Conservation (phyloP, 2,113 vertebrate genomes). For the Crotalus viridis region DNA sequence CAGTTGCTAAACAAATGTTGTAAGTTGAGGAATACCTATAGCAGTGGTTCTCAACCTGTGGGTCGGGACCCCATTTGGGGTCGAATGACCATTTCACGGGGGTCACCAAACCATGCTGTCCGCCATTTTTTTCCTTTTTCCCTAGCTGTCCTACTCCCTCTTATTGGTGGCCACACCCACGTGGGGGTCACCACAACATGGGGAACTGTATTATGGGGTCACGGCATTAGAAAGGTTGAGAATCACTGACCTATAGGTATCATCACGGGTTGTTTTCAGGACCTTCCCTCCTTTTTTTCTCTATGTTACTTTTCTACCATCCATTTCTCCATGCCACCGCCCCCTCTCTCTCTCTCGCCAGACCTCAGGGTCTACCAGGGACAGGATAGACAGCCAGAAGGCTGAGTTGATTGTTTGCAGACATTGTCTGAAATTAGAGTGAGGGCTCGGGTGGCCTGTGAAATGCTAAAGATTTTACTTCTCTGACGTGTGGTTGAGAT, state of each 20-base stretch:
- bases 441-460: not conserved
- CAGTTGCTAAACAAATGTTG: not conserved
- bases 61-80: too few species aligned
- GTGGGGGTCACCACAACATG: too few species aligned
- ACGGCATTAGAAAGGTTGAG: too few species aligned
- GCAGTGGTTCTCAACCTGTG: too few species aligned
- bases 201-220: too few species aligned
- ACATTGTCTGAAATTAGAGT: not conserved
- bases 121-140: too few species aligned
- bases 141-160: too few species aligned
- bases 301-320: not conserved
- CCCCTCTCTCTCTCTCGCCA: not conserved
- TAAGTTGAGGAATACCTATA: not conserved
- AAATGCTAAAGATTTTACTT: not conserved
- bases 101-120: too few species aligned
- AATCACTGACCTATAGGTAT: too few species aligned
- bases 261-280: not conserved
- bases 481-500: not conserved
- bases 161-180: too few species aligned
- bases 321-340: not conserved
- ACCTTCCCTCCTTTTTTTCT: not conserved
- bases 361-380: not conserved
- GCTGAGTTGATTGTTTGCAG: not conserved
- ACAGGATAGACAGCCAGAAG: not conserved
- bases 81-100: too few species aligned